A percentile compares a stretch with the other conserved stretches of the same genome.
Evolutionary conservation across 2,113 vertebrate species (phyloP).

Genomic region (Amphiprion ocellaris): DNA sequence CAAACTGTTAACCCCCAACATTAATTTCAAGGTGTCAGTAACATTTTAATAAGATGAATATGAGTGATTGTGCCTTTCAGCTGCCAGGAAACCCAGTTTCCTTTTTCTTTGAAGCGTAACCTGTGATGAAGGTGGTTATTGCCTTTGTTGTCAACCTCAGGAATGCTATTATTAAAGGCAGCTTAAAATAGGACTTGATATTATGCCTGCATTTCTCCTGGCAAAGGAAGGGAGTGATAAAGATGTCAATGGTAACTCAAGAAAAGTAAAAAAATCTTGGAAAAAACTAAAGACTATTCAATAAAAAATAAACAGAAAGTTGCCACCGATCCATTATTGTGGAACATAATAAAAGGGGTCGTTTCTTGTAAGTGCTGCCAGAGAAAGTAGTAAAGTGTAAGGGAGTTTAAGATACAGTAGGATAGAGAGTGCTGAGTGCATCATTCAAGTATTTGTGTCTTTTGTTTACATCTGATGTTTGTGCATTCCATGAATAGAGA

Average conservation of each 20-base stretch:
- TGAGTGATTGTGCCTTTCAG: conserved; percentile 43
- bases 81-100: conserved; percentile 13
- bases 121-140: conserved; percentile 38
- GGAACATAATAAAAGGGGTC: too few relatives aligned
- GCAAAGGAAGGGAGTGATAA: conserved; percentile 25
- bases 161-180: conserved; percentile 47
- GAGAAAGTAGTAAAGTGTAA: too few relatives aligned
- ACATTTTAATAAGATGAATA: conserved; percentile 41
- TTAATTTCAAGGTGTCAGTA: conserved; percentile 36
- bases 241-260: conserved; percentile 13
- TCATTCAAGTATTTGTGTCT: background rate
- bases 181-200: conserved; percentile 53
- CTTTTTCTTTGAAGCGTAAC: conserved; percentile 21
- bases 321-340: too few relatives aligned
- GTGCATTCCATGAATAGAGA: background rate
- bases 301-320: too few relatives aligned
- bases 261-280: conserved; percentile 10
- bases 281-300: background rate
- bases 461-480: conserved; percentile 7
- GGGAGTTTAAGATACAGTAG: too few relatives aligned
- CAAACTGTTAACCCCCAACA: conserved; percentile 4
- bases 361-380: too few relatives aligned
- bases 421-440: too few relatives aligned
- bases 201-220: conserved; percentile 18
- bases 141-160: conserved; percentile 35